A percentile compares a stretch with the other conserved stretches of the same genome.
Conservation (phyloP, 2,113 vertebrate species). For the Amphiprion ocellaris region DNA sequence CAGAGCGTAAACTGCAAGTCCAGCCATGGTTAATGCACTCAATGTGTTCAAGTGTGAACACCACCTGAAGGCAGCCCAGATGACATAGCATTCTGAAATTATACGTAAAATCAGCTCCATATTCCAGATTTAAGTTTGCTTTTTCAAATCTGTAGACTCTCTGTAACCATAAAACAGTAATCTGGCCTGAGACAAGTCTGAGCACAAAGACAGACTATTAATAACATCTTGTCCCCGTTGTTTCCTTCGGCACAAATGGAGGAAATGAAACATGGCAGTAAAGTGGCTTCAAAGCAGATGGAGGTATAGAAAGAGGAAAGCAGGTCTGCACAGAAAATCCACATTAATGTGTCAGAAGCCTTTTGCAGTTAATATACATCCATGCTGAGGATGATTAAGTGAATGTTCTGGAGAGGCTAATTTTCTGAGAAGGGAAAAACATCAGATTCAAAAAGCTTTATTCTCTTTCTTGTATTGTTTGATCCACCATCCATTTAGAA, state of each 20-base stretch:
- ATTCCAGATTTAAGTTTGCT: not conserved
- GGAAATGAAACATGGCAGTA: slow-evolving; percentile 36
- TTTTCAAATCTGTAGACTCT: slow-evolving; percentile 6
- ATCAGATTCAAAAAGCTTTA: slow-evolving; percentile 11
- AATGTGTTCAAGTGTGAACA: too few species aligned
- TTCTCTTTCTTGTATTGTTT: slow-evolving; percentile 49
- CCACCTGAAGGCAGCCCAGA: too few species aligned
- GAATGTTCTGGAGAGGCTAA: not conserved
- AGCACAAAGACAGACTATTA: not conserved
- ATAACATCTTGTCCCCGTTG: not conserved
- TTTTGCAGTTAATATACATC: slow-evolving; percentile 30
- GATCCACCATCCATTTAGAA: slow-evolving; percentile 9
- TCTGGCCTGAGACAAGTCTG: slow-evolving; percentile 6
- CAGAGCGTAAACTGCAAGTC: too few species aligned
- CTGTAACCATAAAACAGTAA: not conserved
- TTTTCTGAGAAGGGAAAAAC: slow-evolving; percentile 27
- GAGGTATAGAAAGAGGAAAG: slow-evolving; percentile 22
- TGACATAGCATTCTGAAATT: too few species aligned
- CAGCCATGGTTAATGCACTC: too few species aligned
- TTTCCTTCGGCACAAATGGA: slow-evolving; percentile 27
- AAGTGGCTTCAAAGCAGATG: slow-evolving; percentile 39
- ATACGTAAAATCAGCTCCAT: not conserved
- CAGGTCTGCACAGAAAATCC: slow-evolving; percentile 20
- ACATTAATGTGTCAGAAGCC: not conserved
- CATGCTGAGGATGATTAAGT: slow-evolving; percentile 17